Conservation (phyloP, 2,888 invertebrate genomes). For the Cantharis lateralis region DNA sequence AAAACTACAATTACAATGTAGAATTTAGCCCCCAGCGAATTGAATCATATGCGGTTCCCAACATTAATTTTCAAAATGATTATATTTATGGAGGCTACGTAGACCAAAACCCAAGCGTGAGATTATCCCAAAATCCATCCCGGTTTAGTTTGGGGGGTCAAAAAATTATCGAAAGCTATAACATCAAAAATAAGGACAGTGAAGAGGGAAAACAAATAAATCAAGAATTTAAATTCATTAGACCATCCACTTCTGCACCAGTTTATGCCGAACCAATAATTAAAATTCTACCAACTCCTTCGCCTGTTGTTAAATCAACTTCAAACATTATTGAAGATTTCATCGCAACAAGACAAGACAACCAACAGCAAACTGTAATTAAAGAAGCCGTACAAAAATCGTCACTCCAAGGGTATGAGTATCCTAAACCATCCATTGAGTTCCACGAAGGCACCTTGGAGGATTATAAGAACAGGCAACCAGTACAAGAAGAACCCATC, state of each 20-base stretch:
- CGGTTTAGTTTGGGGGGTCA: background rate
- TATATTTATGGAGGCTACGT: background rate
- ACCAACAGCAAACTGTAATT: background rate
- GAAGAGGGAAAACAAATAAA: background rate
- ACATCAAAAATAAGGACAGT: too few species aligned
- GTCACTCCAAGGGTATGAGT: conserved; percentile 35
- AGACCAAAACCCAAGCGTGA: background rate
- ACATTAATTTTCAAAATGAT: background rate
- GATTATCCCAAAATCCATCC: background rate
- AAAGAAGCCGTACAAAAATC: background rate
- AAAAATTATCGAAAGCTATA: background rate
- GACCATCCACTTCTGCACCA: background rate
- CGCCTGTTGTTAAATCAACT: background rate
- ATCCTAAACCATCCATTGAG: conserved; percentile 41
- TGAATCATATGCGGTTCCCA: background rate
- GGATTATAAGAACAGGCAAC: conserved; percentile 40
- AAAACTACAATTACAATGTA: background rate
- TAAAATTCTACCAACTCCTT: background rate
- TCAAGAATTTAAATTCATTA: too few species aligned
- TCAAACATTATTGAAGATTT: conserved; percentile 4
- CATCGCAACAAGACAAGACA: background rate
- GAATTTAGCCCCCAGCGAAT: background rate
- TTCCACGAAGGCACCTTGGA: conserved; percentile 51
- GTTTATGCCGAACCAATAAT: background rate
- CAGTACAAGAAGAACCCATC: conserved; percentile 46